phyloP scores from a whole-genome alignment of 2,888 invertebrate species.

The Brachyptera putata region DNA sequence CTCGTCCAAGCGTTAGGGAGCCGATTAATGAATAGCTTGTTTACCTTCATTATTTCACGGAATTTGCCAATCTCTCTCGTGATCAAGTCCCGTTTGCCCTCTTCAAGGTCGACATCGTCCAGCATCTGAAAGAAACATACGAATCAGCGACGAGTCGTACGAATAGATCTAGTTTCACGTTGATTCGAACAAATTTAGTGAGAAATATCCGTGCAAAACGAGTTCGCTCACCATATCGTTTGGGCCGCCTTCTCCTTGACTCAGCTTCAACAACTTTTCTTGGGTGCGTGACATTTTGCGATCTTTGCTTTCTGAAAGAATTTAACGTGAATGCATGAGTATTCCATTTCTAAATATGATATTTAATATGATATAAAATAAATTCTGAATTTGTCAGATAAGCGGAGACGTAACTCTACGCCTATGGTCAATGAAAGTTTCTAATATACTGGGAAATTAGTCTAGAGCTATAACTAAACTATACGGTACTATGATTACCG shows the following conservation, averaged over 20 bases:
- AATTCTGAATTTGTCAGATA: background rate
- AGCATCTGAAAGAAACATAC: slow-evolving; percentile 40
- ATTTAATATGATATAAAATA: too few species aligned
- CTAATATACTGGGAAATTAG: too few species aligned
- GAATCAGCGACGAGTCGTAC: background rate
- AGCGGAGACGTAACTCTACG: background rate
- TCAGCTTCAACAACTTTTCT: slow-evolving; percentile 37
- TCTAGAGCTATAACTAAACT: too few species aligned
- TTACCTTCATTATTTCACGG: slow-evolving; percentile 94
- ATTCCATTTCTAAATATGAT: background rate
- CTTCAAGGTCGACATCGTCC: slow-evolving; percentile 87
- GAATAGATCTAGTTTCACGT: background rate
- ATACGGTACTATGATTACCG: too few species aligned
- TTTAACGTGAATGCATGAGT: slow-evolving; percentile 10
- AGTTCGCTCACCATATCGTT: slow-evolving; percentile 3
- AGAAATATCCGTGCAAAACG: background rate
- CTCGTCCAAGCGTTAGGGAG: too few species aligned
- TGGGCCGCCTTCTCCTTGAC: slow-evolving; percentile 31
- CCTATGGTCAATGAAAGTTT: background rate
- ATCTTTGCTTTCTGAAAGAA: slow-evolving; percentile 55
- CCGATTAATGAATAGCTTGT: too few species aligned
- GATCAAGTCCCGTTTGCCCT: slow-evolving; percentile 93
- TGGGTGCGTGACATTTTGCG: slow-evolving; percentile 37
- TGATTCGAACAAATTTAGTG: background rate
- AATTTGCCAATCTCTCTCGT: slow-evolving; percentile 97